Base-by-base conservation (phyloP, 2,797 vertebrate species). In the Acipenser ruthenus region DNA sequence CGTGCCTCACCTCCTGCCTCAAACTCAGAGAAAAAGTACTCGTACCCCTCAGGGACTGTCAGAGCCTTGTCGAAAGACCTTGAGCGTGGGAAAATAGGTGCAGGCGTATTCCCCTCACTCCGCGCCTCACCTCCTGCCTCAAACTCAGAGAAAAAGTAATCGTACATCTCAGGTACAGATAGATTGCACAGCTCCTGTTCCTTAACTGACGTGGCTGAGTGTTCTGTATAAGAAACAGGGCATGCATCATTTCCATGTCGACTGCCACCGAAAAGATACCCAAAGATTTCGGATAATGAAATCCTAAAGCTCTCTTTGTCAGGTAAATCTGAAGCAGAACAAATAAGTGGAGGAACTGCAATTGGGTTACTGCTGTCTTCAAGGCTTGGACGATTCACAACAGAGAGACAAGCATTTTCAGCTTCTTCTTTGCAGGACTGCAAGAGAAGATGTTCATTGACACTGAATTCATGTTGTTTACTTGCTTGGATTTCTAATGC, bases 81-180 rank as follows among this genome's bases (percentile, higher is more conserved):
- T 56, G 83, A 80, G 69, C 47, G 80, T 55, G 84, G 85, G 64
- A 82, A 85, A 62, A 87, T 80, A 0, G 84, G 83, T 67, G 86
- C 72, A 10, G 60, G 50, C 50, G 79, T 60, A 48, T 79, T 68
- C 68, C 75, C 75, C 53, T 60, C 48, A 13, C 70, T 55, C 50
- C 73, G 68, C 3, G 76, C 74, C 10, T 55, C 53, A 10, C 13
- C 83, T 67, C 79, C 83, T 6, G 70, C 71, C n/a, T 89, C 87
- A 72, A 84, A 91, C n/a, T 96, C 93, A 0, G 91, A 93, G 74
- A 93, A 94, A 67, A 98, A 91, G 72, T 91, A 86, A 8, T 97
- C 93, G 0, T 95, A 96, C 10, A 84, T 91, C 81, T 98, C 94
- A 0, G 93, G 87, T 65, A 94, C 84, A 0, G 92, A 89, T 68